phyloP scores from a whole-genome alignment of 2,113 vertebrate species.

The Cebidichthys violaceus region DNA sequence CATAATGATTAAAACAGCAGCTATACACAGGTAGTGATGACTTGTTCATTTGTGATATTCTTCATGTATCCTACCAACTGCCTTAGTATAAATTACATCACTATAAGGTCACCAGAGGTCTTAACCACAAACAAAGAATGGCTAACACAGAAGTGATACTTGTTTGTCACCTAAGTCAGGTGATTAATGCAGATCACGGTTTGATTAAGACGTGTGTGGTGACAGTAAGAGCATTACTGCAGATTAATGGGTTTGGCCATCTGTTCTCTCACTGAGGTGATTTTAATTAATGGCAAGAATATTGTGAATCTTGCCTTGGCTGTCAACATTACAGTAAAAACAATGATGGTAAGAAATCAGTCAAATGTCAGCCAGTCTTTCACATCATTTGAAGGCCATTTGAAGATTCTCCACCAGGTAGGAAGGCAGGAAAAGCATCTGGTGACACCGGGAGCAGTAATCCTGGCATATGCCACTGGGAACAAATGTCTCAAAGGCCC shows the following conservation, averaged over 20 bases:
- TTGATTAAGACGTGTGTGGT: constrained; percentile 82
- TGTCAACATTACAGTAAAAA: constrained; percentile 46
- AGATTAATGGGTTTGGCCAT: constrained; percentile 81
- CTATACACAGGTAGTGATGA: constrained; percentile 3
- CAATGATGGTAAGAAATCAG: constrained; percentile 59
- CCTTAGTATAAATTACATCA: constrained; percentile 1
- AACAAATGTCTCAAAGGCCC: constrained; percentile 79
- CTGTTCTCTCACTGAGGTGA: constrained; percentile 77
- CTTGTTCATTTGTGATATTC: constrained; percentile 1
- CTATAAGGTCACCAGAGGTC: constrained; percentile 67
- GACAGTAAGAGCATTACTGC: constrained; percentile 82
- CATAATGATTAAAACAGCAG: constrained; percentile 33
- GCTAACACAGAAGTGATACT: constrained; percentile 75
- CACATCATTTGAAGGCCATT: constrained; percentile 42
- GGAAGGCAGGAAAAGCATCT: constrained; percentile 70
- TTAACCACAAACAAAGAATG: constrained; percentile 58
- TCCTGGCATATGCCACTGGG: constrained; percentile 76
- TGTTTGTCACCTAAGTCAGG: constrained; percentile 83
- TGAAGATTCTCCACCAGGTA: constrained; percentile 49
- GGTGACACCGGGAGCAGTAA: constrained; percentile 73
- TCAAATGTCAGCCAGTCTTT: constrained; percentile 40
- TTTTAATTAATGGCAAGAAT: constrained; percentile 83
- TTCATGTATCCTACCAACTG: not conserved
- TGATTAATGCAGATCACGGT: constrained; percentile 83
- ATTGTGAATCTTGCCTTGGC: constrained; percentile 66